Base-by-base conservation (phyloP, 1,140 invertebrate genomes). In the Anthonomus grandis region DNA sequence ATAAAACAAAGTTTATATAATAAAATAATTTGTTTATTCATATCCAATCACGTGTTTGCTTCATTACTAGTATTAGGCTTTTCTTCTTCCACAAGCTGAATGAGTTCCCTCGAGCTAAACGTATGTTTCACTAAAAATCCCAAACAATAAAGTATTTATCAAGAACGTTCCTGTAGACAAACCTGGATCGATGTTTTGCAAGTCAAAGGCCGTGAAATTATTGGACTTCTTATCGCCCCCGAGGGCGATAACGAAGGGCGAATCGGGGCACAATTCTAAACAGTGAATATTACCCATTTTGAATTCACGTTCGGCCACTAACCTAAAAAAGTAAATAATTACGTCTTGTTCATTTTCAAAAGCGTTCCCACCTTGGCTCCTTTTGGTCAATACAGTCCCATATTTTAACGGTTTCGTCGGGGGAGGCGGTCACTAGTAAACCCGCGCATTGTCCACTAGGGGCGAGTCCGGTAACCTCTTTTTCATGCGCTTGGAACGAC, bases 181-280 rank as follows among this genome's bases (percentile, higher is more conserved):
- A 88, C 89, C 84, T 66, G 81, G 74, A 52, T 84, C 77, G 70
- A 81, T 83, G 63, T 82, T 79, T 19, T 77, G 77, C 23, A 93
- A 76, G 74, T 95, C 84, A 66, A 85, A 83, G 3, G 95, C 78
- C 64, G 85, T 84, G 52, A 92, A 84, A 74, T 86, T 86, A 59
- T 88, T 81, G 18, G 84, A 80, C 64, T 90, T 88, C 63, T 90
- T 88, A 68, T 93, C 90, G 1, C 93, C 93, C 36, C 93, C 93
- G 55, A 86, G 75, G 36, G 85, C 85, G 64, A 93, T 80, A 9
- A 87, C 78, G 71, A 88, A 87, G 8, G 91, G 86, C 68, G 83
- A 85, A 67, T 96, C 89, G 4, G 91, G 91, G 73, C 85, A 90
- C 24, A 81, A 71, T 10, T 81, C 79, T 21, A 90, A 75, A 72